A percentile compares a stretch with the other conserved stretches of the same genome.
These are phyloP conservation scores for Brachionus plicatilis DNA, from an alignment of 1,140 invertebrate species.

Conservation along the genomic window DNA sequence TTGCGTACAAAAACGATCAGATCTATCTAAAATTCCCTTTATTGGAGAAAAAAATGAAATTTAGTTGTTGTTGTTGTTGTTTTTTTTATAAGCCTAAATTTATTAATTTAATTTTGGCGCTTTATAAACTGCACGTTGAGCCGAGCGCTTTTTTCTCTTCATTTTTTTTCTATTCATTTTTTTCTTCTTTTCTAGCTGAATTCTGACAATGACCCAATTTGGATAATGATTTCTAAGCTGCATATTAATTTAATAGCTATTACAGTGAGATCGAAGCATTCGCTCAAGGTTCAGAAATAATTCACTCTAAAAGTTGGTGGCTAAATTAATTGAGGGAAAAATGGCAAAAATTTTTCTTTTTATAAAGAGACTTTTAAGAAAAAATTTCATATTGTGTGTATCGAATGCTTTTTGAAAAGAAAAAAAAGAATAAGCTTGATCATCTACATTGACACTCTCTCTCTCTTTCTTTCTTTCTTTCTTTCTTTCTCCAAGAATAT, in stretches of 20 bases:
- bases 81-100: neutral
- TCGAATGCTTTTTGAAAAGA: neutral
- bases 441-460: neutral
- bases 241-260: neutral
- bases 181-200: neutral
- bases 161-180: neutral
- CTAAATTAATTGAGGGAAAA: neutral
- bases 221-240: neutral
- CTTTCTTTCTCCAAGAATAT: neutral
- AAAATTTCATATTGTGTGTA: neutral
- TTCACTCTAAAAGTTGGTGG: neutral
- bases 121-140: neutral
- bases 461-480: too few relatives aligned
- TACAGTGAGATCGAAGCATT: neutral
- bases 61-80: too few relatives aligned
- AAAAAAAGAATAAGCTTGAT: neutral
- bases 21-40: slow-evolving; percentile 18
- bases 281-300: neutral
- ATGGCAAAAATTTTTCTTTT: neutral
- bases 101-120: neutral
- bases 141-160: neutral
- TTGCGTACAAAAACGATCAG: neutral
- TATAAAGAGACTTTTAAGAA: neutral
- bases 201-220: neutral
- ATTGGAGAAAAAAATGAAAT: neutral